These are phyloP conservation scores for Hypselothyrea guttata DNA, from an alignment of 2,888 invertebrate species.

Conservation along the genomic window DNA sequence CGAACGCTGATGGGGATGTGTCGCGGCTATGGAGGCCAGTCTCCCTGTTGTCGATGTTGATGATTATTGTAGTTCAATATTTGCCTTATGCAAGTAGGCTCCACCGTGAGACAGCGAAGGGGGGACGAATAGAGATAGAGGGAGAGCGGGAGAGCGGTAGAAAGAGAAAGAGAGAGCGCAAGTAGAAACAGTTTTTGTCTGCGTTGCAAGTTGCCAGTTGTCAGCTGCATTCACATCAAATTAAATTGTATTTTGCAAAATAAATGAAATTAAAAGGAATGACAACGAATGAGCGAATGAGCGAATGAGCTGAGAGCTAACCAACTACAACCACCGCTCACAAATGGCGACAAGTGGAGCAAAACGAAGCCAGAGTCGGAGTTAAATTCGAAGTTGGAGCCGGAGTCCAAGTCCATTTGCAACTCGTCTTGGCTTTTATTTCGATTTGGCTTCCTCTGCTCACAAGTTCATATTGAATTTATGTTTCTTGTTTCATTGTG, in stretches of 20 bases:
- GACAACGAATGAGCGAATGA: slow-evolving; percentile 48
- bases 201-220: slow-evolving; percentile 61
- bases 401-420: slow-evolving; percentile 21
- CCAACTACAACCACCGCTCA: slow-evolving; percentile 9
- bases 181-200: slow-evolving; percentile 50
- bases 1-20: slow-evolving; percentile 53
- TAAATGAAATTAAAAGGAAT: slow-evolving; percentile 76
- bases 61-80: slow-evolving; percentile 79
- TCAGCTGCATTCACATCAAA: slow-evolving; percentile 77
- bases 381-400: neutral
- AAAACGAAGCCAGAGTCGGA: slow-evolving; percentile 36
- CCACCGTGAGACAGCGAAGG: slow-evolving; percentile 9
- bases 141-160: slow-evolving; percentile 12
- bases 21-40: slow-evolving; percentile 51
- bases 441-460: slow-evolving; percentile 49
- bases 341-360: slow-evolving; percentile 57
- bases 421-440: slow-evolving; percentile 11
- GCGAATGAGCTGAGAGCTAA: slow-evolving; percentile 45
- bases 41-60: slow-evolving; percentile 49
- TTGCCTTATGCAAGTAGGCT: slow-evolving; percentile 69
- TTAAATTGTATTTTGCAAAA: slow-evolving; percentile 77
- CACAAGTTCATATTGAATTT: slow-evolving; percentile 68
- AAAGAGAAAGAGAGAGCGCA: slow-evolving; percentile 23
- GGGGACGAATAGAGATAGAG: slow-evolving; percentile 17
- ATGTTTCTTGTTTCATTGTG: slow-evolving; percentile 63